These are phyloP conservation scores for Proisotoma minuta DNA, from an alignment of 2,888 invertebrate species.

Conservation along the genomic window DNA sequence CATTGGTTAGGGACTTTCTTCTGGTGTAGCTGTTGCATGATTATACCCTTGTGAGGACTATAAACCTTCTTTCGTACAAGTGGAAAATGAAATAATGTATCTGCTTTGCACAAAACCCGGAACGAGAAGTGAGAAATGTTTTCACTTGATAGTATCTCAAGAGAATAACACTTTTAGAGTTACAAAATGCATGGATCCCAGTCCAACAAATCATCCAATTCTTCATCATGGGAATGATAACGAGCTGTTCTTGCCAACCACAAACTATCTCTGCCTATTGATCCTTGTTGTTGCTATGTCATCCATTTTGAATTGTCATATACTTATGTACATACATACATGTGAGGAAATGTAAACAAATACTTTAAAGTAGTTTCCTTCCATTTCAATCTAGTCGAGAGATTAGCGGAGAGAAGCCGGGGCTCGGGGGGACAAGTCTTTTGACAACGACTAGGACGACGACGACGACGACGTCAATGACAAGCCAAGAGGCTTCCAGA, in stretches of 20 bases:
- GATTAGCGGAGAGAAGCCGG: slow-evolving; percentile 42
- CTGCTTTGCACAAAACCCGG: no score
- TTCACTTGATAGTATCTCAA: no score
- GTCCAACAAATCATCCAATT: slow-evolving; percentile 10
- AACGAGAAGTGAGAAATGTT: no score
- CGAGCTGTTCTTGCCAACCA: background rate
- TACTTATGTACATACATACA: no score
- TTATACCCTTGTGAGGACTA: slow-evolving; percentile 3
- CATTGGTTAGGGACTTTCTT: slow-evolving; percentile 8
- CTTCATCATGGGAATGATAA: slow-evolving; percentile 2
- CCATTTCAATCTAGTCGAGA: slow-evolving; percentile 38
- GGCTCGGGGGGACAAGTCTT: no score
- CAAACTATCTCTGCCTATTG: background rate
- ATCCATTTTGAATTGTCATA: background rate
- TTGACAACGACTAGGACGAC: no score
- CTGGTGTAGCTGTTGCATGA: slow-evolving; percentile 4
- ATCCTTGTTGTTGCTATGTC: background rate
- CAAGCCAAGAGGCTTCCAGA: no score
- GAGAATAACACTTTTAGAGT: background rate
- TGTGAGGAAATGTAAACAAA: no score
- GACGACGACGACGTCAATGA: no score
- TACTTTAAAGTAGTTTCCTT: no score
- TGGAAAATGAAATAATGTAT: no score
- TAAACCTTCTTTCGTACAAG: background rate
- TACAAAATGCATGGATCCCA: background rate